Percentiles rank a stretch among this genome's conserved stretches.
Conservation (phyloP, 53 echinoderm and acorn worm genomes). For the Arbacia lixula region DNA sequence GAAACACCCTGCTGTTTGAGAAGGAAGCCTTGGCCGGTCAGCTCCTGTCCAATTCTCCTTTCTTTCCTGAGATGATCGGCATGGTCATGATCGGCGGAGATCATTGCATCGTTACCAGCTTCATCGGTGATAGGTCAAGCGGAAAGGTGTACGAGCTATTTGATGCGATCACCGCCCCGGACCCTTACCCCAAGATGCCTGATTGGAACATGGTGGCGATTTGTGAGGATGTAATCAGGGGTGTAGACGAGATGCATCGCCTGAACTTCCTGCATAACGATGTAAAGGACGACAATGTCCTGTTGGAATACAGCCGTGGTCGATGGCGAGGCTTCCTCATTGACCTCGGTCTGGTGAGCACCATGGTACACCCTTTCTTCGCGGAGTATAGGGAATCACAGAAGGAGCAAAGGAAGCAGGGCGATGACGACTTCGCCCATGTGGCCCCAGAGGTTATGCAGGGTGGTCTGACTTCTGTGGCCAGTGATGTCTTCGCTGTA, state of each 20-base stretch:
- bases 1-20: not conserved
- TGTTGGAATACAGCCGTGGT: not conserved
- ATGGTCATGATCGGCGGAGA: not conserved
- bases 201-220: slow-evolving; percentile 22
- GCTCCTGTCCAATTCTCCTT: slow-evolving; percentile 7
- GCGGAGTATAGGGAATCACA: not conserved
- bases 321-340: slow-evolving; percentile 16
- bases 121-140: slow-evolving; percentile 21
- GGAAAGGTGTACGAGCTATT: not conserved
- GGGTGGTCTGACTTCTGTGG: not conserved
- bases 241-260: not conserved
- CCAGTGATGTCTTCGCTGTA: not conserved
- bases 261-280: slow-evolving; percentile 19
- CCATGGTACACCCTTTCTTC: not conserved
- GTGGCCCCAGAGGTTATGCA: not conserved
- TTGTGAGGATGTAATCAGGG: slow-evolving; percentile 9
- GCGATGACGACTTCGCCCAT: not conserved
- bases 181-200: not conserved
- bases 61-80: slow-evolving; percentile 7
- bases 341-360: slow-evolving; percentile 22
- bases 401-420: too few relatives aligned
- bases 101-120: not conserved
- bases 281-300: slow-evolving; percentile 32
- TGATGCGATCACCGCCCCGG: not conserved
- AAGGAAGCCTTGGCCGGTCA: slow-evolving; percentile 13